Evolutionary conservation across 2,888 invertebrate genomes (phyloP).

Genomic region (Endomychus coccineus): DNA sequence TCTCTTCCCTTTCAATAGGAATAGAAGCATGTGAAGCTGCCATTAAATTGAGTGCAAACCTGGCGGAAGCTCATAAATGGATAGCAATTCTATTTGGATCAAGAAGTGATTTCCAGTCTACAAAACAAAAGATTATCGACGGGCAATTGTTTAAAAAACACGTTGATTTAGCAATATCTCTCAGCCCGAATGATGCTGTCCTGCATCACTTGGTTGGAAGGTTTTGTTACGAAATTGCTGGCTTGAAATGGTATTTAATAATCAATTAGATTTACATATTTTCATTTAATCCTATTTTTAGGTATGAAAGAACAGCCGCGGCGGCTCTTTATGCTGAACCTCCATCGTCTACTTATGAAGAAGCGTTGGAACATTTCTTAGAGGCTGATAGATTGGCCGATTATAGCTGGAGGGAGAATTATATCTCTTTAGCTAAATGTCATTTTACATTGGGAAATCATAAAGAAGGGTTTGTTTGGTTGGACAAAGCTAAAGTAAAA

Average conservation of each 20-base stretch:
- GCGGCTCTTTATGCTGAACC: conserved; percentile 55
- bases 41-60: conserved; percentile 45
- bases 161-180: conserved; percentile 54
- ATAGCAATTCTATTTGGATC: conserved; percentile 61
- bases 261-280: not conserved
- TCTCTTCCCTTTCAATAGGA: conserved; percentile 38
- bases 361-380: conserved; percentile 52
- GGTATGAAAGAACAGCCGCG: conserved; percentile 61
- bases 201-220: conserved; percentile 63
- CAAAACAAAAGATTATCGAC: conserved; percentile 57
- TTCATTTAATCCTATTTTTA: conserved; percentile 29
- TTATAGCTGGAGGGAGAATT: conserved; percentile 53
- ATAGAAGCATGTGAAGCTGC: conserved; percentile 50
- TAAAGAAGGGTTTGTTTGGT: conserved; percentile 46
- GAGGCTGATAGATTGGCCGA: conserved; percentile 48
- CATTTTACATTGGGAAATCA: conserved; percentile 47
- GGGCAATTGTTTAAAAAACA: conserved; percentile 61
- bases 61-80: conserved; percentile 64
- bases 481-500: conserved; percentile 32
- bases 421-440: conserved; percentile 51
- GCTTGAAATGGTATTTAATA: conserved; percentile 34
- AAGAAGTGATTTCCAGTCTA: conserved; percentile 52
- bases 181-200: conserved; percentile 54
- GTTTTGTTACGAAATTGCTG: conserved; percentile 57
- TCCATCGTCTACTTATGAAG: conserved; percentile 54